Evolutionary conservation across 2,888 invertebrate species (phyloP), one percentile per base, ranked within the genome.

Genomic region (Odontothrips loti): DNA sequence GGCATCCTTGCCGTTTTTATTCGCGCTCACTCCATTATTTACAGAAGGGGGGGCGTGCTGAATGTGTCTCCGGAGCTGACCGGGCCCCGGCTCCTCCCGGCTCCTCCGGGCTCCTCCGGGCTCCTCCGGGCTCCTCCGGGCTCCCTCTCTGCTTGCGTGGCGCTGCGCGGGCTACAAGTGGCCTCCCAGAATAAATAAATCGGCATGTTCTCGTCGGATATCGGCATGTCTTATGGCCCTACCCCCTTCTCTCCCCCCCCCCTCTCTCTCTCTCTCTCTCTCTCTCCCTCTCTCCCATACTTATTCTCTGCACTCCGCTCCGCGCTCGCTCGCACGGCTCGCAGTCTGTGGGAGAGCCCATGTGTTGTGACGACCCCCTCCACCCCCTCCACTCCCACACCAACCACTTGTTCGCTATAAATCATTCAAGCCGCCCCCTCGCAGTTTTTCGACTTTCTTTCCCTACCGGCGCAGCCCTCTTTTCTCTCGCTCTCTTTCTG

Each of bases 381-480:
- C n/a, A 9, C 11, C 68, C 68, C 68, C 8, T 27, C 23, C 27
- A 15, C 51, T 51, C 51, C 17, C 51, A 15, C 51, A 15, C 27
- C 68, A 23, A 75, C 68, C 68, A 75, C 68, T 75, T 75, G 68
- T 75, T 75, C 68, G 27, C 68, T 27, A 75, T 75, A 75, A 75
- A 75, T 75, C 68, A 75, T 75, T 75, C 68, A 75, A 12, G 1
- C 27, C 68, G 9, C 58, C 23, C 68, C 27, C 27, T 75, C 68
- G 0, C 34, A 43, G 34, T 27, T 27, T 23, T 68, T 58, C 58
- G n/a, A 23, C 68, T 75, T 27, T 75, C 68, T 23, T 11, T 75
- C 68, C 27, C 68, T 27, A 43, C 68, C 27, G 11, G 0, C 68
- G 11, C 68, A 27, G 15, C 51, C 51, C 20, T 51, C 20, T 51